Evolutionary conservation across 2,888 invertebrate genomes (phyloP), one percentile per base, ranked within the genome.

Genomic region (Dioctria rufipes): DNA sequence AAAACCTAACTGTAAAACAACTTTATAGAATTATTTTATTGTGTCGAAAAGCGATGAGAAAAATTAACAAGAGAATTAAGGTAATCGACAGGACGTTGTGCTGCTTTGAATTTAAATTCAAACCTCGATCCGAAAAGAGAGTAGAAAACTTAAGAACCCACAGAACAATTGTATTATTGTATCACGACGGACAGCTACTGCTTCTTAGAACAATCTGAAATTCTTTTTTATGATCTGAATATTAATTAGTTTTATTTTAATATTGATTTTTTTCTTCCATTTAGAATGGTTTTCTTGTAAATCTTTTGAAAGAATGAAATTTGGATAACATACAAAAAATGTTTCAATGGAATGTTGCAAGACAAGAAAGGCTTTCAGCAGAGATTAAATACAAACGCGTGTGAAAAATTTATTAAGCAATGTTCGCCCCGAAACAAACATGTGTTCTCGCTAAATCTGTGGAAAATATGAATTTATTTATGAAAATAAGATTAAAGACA

Each of bases 101-200:
- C 25, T 25, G 69, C 51, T 69, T 69, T 69, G 69, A 69, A 69
- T 69, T 69, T 51, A 49, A 69, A 69, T 69, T 69, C 37, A 69
- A 69, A 51, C 51, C 40, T 69, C 51, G 25, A 25, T 65, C 5
- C 11, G 69, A 69, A n/a, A 37, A 25, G 39, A 69, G 42, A 3
- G 40, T 65, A 42, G 42, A 40, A 39, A 65, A 42, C 40, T 49
- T 11, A 54, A 69, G 69, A 69, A 69, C 69, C 37, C 25, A 25
- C n/a, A 69, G 67, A 67, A 37, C 43, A 25, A 25, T 25, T 25
- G 69, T 69, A 49, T 13, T 39, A n/a, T 6, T 13, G 37, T n/a
- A n/a, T 49, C 13, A 25, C 67, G 49, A 69, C 49, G 51, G 49
- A 51, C 37, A 67, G 40, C 25, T n/a, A 6, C 6, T 3, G 69